Evolutionary conservation across 2,888 invertebrate species (phyloP).

Genomic region (Trissolcus brochymenae): DNA sequence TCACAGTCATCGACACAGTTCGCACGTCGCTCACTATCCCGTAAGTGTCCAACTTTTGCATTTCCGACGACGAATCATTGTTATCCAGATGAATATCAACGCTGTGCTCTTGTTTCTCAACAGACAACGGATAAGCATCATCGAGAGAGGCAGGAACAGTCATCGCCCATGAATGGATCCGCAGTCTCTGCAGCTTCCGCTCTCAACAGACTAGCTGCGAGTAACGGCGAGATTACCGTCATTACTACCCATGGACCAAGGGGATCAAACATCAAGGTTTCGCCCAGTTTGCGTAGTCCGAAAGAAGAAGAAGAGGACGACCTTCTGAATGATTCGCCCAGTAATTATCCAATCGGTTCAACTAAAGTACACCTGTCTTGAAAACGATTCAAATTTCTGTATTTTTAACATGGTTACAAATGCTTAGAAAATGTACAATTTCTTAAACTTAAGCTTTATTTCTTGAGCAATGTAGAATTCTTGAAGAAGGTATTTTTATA

Average conservation of each 20-base stretch:
- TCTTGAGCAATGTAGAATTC: no score
- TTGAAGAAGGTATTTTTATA: no score
- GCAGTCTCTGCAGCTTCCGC: slow-evolving; percentile 79
- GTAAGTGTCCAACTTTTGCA: slow-evolving; percentile 60
- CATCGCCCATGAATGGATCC: slow-evolving; percentile 75
- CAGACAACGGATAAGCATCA: slow-evolving; percentile 75
- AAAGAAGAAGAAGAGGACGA: slow-evolving; percentile 77
- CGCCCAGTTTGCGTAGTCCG: slow-evolving; percentile 75
- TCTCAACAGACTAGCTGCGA: slow-evolving; percentile 84
- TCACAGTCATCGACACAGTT: slow-evolving; percentile 71
- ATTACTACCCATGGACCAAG: slow-evolving; percentile 84
- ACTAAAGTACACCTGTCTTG: no score
- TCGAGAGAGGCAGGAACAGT: slow-evolving; percentile 77
- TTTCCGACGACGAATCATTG: neutral
- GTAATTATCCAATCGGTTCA: slow-evolving; percentile 79
- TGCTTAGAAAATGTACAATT: no score
- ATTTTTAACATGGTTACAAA: no score
- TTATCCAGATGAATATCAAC: no score
- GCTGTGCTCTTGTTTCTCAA: neutral
- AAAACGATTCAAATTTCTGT: no score
- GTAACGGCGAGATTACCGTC: slow-evolving; percentile 89
- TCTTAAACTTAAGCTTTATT: no score
- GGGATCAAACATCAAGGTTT: slow-evolving; percentile 71
- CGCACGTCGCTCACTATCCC: slow-evolving; percentile 74
- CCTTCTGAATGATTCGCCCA: slow-evolving; percentile 88